These are phyloP conservation scores for human (Homo sapiens) DNA, from an alignment of 2,113 vertebrate species.

Conservation along the genomic window DNA sequence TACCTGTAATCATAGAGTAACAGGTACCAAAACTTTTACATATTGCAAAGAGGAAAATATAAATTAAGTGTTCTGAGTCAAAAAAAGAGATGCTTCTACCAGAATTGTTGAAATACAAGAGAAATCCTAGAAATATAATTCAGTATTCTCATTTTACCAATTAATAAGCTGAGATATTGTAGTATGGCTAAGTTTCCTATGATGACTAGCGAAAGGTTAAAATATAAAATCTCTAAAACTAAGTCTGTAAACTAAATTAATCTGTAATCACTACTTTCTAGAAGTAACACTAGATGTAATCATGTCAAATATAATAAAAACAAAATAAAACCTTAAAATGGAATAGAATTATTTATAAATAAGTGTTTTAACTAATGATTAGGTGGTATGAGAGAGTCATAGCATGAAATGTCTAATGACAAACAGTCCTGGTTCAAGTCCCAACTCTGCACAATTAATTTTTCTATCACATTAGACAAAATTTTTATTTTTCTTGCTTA, in stretches of 20 bases:
- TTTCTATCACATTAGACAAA: neutral
- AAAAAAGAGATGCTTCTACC: neutral
- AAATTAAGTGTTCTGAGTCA: neutral
- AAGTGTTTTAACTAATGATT: neutral
- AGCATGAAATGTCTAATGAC: neutral
- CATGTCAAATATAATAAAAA: neutral
- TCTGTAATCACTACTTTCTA: neutral
- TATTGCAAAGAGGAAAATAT: neutral
- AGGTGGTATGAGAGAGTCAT: neutral
- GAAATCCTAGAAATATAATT: neutral
- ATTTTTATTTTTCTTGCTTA: neutral
- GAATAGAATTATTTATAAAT: neutral
- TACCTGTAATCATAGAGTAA: neutral
- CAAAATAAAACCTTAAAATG: neutral
- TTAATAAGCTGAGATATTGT: neutral
- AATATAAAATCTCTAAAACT: neutral
- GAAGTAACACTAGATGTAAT: neutral
- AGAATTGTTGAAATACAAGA: neutral
- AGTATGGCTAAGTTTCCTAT: neutral
- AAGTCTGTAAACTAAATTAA: neutral
- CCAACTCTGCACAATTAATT: neutral
- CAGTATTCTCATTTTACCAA: neutral
- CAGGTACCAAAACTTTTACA: neutral
- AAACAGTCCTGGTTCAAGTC: neutral
- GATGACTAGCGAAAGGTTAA: neutral